phyloP scores from a whole-genome alignment of 2,888 invertebrate genomes.

The Caenorhabditis sp. region DNA sequence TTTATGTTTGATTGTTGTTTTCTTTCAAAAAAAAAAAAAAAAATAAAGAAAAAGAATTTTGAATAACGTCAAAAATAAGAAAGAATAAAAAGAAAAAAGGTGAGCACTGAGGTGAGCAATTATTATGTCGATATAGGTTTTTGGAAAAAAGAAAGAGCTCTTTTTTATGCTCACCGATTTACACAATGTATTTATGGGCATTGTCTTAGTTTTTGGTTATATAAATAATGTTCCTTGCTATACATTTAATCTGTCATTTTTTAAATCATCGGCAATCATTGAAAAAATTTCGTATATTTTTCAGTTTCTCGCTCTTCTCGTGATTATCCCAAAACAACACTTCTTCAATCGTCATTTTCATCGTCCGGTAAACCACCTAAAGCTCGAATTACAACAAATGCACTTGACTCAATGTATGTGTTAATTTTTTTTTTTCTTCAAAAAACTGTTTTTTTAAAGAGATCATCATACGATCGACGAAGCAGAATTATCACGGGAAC shows the following conservation, averaged over 20 bases:
- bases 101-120: constrained; percentile 1
- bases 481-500: constrained; percentile 15
- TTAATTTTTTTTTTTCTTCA: too few species aligned
- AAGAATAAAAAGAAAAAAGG: constrained; percentile 9
- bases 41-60: background rate
- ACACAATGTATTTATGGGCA: constrained; percentile 24
- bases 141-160: constrained; percentile 22
- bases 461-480: constrained; percentile 9
- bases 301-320: background rate
- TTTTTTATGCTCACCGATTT: constrained; percentile 20
- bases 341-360: background rate
- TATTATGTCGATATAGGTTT: background rate
- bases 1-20: background rate
- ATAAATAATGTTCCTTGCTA: constrained; percentile 1
- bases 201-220: constrained; percentile 18
- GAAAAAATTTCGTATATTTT: too few species aligned
- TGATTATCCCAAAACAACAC: constrained; percentile 2
- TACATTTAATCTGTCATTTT: too few species aligned
- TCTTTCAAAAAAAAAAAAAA: constrained; percentile 3
- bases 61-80: background rate
- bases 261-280: too few species aligned
- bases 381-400: constrained; percentile 14
- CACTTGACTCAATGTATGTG: constrained; percentile 15
- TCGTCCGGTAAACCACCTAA: background rate
- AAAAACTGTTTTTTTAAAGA: constrained; percentile 12